These are phyloP conservation scores for Dinomys branickii DNA, from an alignment of 2,113 vertebrate genomes.

Conservation along the genomic window DNA sequence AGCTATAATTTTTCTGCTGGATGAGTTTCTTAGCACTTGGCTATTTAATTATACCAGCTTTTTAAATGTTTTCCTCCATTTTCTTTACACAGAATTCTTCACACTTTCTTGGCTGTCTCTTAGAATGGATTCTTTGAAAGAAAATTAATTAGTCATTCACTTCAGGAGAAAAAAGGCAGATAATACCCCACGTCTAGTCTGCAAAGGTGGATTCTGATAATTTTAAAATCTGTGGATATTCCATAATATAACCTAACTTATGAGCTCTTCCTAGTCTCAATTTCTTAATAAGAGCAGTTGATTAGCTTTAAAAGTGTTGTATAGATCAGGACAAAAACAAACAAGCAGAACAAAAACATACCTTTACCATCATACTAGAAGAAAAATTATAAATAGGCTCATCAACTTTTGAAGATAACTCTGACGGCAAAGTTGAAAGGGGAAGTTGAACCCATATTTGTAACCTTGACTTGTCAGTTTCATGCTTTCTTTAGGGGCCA, in stretches of 20 bases:
- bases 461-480: neutral
- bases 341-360: neutral
- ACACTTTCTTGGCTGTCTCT: neutral
- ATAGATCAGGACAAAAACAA: neutral
- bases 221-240: neutral
- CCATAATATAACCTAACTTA: neutral
- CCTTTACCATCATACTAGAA: neutral
- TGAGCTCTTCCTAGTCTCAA: neutral
- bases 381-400: neutral
- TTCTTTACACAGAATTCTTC: neutral
- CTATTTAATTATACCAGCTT: conserved; percentile 9
- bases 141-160: conserved; percentile 21
- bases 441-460: neutral
- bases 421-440: neutral
- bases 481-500: neutral
- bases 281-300: neutral
- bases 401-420: neutral
- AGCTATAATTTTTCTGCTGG: neutral
- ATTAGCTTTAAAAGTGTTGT: neutral
- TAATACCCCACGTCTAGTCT: neutral
- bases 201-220: neutral
- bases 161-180: neutral
- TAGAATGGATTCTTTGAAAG: neutral
- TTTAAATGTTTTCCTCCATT: neutral
- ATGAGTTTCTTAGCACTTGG: neutral